phyloP scores from a whole-genome alignment of 2,888 invertebrate species.

The Drosophila niveifrons region DNA sequence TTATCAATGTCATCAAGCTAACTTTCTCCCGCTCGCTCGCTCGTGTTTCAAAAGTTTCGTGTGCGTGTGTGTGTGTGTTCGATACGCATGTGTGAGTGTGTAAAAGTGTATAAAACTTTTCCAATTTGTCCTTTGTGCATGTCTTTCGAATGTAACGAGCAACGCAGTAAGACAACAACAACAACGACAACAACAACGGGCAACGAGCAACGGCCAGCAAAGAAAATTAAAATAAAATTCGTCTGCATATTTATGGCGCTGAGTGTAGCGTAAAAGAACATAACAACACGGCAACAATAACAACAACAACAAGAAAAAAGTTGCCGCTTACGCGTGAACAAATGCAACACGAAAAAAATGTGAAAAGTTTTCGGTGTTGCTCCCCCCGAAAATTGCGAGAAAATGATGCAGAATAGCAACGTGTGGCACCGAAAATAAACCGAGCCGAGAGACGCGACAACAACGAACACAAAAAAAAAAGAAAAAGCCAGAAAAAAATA shows the following conservation, averaged over 20 bases:
- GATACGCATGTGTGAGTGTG: constrained; percentile 27
- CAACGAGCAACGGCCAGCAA: constrained; percentile 46
- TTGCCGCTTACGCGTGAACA: constrained; percentile 54
- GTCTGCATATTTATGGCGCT: constrained; percentile 66
- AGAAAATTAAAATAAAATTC: constrained; percentile 71
- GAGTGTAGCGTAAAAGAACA: constrained; percentile 40
- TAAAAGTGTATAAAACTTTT: constrained; percentile 63
- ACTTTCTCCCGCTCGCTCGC: constrained; percentile 25
- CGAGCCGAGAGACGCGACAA: constrained; percentile 51
- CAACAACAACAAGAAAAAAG: too few relatives aligned
- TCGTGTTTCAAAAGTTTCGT: constrained; percentile 7
- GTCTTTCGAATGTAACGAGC: constrained; percentile 70
- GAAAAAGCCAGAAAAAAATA: constrained; percentile 24
- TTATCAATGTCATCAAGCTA: constrained; percentile 66
- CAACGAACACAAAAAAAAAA: constrained; percentile 23
- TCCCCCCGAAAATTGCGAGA: constrained; percentile 65
- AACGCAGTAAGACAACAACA: constrained; percentile 38
- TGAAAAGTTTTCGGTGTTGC: background rate
- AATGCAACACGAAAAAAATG: constrained; percentile 35
- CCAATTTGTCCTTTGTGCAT: constrained; percentile 71
- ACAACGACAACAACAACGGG: constrained; percentile 28
- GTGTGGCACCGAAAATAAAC: constrained; percentile 62
- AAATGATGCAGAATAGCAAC: constrained; percentile 70
- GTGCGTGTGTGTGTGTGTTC: constrained; percentile 24
- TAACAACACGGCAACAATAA: constrained; percentile 25